Conservation (phyloP, 2,113 vertebrate species). For the Anas platyrhynchos region DNA sequence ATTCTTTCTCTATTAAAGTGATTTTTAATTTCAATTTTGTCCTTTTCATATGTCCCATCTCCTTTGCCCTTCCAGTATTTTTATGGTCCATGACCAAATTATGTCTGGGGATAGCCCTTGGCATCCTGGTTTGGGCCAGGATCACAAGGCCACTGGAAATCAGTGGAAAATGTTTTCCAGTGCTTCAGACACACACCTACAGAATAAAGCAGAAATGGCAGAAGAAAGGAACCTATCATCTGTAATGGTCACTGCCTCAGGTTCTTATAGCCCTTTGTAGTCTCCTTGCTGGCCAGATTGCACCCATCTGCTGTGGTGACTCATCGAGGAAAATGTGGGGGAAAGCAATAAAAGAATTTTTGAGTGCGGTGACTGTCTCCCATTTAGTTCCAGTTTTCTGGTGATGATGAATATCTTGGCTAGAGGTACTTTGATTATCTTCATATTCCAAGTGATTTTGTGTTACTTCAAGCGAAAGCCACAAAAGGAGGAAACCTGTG, state of each 20-base stretch:
- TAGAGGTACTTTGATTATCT: not conserved
- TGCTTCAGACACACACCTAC: too few species aligned
- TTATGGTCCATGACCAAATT: not conserved
- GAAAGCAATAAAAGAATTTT: not conserved
- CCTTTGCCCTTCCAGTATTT: not conserved
- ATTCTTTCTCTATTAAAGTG: fast-evolving
- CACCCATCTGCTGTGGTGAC: not conserved
- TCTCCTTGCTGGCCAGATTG: not conserved
- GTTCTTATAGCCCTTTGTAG: not conserved
- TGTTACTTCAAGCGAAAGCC: not conserved
- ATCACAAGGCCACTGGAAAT: not conserved
- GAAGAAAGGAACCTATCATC: not conserved
- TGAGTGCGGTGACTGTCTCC: not conserved
- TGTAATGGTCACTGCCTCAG: not conserved
- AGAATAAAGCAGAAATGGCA: not conserved
- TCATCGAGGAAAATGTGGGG: not conserved
- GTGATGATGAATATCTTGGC: not conserved
- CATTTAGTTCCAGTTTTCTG: not conserved
- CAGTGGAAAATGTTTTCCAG: too few species aligned
- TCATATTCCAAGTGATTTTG: not conserved
- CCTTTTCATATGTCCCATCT: not conserved
- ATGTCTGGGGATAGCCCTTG: not conserved
- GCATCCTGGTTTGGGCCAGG: not conserved
- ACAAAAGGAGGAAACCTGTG: not conserved
- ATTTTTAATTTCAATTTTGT: not conserved